These are phyloP conservation scores for Leucoraja ocellata DNA, from an alignment of 2,797 vertebrate species.

Conservation along the genomic window DNA sequence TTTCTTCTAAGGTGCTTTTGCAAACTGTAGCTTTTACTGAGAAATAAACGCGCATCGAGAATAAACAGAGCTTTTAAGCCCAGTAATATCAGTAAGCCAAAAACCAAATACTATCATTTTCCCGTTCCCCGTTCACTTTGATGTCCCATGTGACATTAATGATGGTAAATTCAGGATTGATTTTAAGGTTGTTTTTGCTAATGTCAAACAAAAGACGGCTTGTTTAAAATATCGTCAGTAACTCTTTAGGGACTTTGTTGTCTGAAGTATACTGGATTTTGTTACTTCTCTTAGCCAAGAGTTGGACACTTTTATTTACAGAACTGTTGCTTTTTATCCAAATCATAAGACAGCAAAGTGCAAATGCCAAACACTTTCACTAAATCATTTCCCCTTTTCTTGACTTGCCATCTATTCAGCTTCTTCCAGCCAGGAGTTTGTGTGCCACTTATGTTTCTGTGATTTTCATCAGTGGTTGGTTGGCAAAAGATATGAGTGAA, in stretches of 20 bases:
- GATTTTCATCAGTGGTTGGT: neutral
- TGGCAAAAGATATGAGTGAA: neutral
- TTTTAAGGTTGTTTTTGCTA: conserved; percentile 34
- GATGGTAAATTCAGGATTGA: neutral
- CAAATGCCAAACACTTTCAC: neutral
- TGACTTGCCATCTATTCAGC: neutral
- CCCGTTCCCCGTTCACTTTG: neutral
- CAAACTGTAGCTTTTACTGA: conserved; percentile 16
- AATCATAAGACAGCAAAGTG: neutral
- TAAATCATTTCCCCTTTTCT: neutral
- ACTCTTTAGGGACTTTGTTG: neutral
- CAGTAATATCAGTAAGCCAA: conserved; percentile 32
- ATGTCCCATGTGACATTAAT: conserved; percentile 26
- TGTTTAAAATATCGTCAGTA: neutral
- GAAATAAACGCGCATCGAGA: conserved; percentile 2
- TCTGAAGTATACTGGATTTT: conserved; percentile 14
- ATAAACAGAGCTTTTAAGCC: conserved; percentile 27
- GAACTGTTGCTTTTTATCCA: neutral
- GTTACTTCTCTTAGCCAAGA: neutral
- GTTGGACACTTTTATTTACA: neutral
- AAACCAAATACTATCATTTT: conserved; percentile 28
- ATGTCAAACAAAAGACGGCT: conserved; percentile 32
- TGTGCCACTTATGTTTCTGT: neutral
- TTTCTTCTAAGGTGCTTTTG: neutral
- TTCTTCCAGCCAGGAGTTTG: neutral